These are phyloP conservation scores for Oophaga pumilio DNA, from an alignment of 2,113 vertebrate species.

Conservation along the genomic window DNA sequence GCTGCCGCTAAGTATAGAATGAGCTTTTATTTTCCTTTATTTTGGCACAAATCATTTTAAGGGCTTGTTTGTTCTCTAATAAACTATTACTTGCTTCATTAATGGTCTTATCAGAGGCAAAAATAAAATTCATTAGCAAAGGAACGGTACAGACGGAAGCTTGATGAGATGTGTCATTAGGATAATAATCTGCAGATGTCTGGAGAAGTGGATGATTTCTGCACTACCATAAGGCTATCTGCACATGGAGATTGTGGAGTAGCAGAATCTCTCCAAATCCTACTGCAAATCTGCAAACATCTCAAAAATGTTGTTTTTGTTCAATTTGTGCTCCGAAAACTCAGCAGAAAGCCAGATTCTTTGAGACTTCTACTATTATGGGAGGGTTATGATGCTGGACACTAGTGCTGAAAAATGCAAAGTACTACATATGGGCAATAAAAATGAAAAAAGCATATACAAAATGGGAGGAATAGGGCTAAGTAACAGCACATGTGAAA, in stretches of 20 bases:
- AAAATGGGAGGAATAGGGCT: no score
- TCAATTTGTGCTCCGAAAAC: no score
- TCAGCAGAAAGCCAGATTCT: no score
- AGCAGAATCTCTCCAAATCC: no score
- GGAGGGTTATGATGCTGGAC: background rate
- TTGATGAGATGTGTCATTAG: background rate
- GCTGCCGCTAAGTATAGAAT: background rate
- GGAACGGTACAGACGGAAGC: background rate
- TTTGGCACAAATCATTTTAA: slow-evolving; percentile 39
- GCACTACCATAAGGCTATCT: background rate
- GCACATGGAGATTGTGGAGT: no score
- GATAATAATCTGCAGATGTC: background rate
- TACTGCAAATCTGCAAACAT: no score
- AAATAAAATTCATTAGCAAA: slow-evolving; percentile 9
- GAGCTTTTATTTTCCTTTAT: background rate
- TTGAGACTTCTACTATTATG: background rate
- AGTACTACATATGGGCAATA: no score
- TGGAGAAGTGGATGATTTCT: background rate
- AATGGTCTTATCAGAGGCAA: background rate
- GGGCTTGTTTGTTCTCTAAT: slow-evolving; percentile 31
- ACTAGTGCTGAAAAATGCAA: background rate
- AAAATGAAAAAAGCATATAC: no score
- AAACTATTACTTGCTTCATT: background rate
- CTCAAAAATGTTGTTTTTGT: no score
- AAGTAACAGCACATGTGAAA: no score